Base-by-base conservation (phyloP, 35 echinoderm and acorn worm genomes). In the Patiria miniata region DNA sequence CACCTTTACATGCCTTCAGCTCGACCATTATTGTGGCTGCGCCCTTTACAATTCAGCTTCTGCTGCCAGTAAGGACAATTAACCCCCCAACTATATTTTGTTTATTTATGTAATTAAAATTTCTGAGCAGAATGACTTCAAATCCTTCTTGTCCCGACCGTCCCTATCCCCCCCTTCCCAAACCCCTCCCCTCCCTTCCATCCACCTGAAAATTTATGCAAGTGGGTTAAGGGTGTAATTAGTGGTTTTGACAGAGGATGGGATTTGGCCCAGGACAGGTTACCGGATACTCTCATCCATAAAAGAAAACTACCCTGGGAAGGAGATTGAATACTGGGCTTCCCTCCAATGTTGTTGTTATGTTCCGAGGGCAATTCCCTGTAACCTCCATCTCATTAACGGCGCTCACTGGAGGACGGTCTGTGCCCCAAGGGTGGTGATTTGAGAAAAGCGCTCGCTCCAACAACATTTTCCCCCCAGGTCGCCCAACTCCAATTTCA, bases 201-300 rank as follows among this genome's bases (percentile, higher is more conserved):
- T 47, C 42, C 42, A 47, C 12, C 12, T 47, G 42, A 47, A 47
- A 47, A 47, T 4, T 47, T 47, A 47, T 47, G 42, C 61, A 69
- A 69, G 61, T 69, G 28, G 61, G 61, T 69, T 69, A 69, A 69
- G 61, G 34, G 26, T 69, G 34, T 34, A 69, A 69, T 69, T 69
- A 32, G 61, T 36, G 29, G n/a, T 69, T 22, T 34, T 26, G 61
- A 69, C 61, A 47, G 12, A 47, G 61, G 61, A 69, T 22, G 26
- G 23, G 61, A 69, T 69, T 69, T 69, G 34, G 18, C 61, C 61
- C 6, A 69, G 61, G 28, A 17, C 19, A 36, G 12, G 61, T 69
- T 34, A 69, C 34, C 61, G 28, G 61, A 69, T 69, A 36, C 26
- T 9, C 61, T 69, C 61, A 69, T 69, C 61, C 61, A 69, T 69